These are phyloP conservation scores for Arctia plantaginis DNA, from an alignment of 2,888 invertebrate genomes.

Conservation along the genomic window DNA sequence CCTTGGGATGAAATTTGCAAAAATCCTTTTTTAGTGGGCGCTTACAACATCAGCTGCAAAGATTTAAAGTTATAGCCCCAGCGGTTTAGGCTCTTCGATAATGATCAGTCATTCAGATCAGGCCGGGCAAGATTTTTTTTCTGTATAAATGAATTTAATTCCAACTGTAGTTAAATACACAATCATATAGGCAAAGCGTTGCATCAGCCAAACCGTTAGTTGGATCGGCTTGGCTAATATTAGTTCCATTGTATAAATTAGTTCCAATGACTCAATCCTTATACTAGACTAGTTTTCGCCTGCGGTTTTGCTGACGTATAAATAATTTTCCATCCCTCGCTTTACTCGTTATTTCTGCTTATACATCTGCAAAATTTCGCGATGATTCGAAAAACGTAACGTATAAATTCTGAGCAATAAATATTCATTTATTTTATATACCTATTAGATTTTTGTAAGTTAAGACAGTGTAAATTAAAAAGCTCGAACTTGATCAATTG, in stretches of 20 bases:
- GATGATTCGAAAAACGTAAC: background rate
- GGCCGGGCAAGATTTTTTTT: too few species aligned
- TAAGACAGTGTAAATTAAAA: background rate
- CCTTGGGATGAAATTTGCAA: too few species aligned
- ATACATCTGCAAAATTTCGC: background rate
- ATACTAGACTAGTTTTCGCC: background rate
- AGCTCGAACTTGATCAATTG: background rate
- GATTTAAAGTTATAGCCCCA: too few species aligned
- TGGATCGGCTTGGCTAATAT: conserved; percentile 1
- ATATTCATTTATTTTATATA: background rate
- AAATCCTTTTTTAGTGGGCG: too few species aligned
- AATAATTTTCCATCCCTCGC: background rate
- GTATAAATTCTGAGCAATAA: background rate
- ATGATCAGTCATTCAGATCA: too few species aligned
- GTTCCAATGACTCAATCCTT: conserved; percentile 17
- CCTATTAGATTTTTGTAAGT: background rate
- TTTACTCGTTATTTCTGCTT: background rate
- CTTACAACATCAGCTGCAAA: too few species aligned
- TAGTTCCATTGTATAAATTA: conserved; percentile 9
- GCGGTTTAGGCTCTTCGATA: too few species aligned
- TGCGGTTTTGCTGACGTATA: background rate
- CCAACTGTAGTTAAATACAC: too few species aligned
- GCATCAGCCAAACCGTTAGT: conserved; percentile 23
- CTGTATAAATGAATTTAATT: too few species aligned
- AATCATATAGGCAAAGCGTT: conserved; percentile 4